These are phyloP conservation scores for Scytalopus superciliaris DNA, from an alignment of 2,113 vertebrate genomes.

Conservation along the genomic window DNA sequence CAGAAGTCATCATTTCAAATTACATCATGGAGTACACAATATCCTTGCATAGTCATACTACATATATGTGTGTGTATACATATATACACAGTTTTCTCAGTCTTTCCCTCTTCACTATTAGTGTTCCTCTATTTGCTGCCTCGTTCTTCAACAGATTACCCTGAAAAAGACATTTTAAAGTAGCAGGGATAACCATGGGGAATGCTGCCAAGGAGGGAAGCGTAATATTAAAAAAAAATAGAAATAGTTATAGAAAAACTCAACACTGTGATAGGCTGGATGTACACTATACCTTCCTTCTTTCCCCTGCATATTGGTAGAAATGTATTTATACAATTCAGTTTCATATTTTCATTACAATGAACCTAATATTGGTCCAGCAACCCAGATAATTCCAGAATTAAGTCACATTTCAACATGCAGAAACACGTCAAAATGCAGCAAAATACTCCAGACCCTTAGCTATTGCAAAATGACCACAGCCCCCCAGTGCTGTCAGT, in stretches of 20 bases:
- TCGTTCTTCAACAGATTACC: background rate
- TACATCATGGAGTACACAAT: background rate
- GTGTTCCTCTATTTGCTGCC: background rate
- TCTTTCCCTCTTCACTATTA: background rate
- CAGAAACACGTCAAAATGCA: background rate
- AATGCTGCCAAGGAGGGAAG: background rate
- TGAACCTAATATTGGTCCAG: background rate
- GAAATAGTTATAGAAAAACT: background rate
- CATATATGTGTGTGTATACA: rapidly evolving
- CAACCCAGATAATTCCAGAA: background rate
- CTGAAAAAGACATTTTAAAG: background rate
- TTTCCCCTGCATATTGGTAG: background rate
- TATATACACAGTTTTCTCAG: background rate
- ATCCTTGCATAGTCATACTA: background rate
- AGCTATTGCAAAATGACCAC: background rate
- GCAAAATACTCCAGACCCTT: background rate
- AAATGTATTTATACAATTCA: background rate
- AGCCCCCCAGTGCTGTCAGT: background rate
- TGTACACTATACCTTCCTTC: background rate
- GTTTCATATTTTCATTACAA: background rate
- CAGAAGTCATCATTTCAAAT: background rate
- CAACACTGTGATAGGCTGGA: background rate
- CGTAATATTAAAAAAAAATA: background rate
- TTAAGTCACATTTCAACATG: background rate
- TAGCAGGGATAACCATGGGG: background rate